Evolutionary conservation across 1,140 invertebrate species (phyloP), one percentile per base, ranked within the genome.

Genomic region (Cotesia typhae): DNA sequence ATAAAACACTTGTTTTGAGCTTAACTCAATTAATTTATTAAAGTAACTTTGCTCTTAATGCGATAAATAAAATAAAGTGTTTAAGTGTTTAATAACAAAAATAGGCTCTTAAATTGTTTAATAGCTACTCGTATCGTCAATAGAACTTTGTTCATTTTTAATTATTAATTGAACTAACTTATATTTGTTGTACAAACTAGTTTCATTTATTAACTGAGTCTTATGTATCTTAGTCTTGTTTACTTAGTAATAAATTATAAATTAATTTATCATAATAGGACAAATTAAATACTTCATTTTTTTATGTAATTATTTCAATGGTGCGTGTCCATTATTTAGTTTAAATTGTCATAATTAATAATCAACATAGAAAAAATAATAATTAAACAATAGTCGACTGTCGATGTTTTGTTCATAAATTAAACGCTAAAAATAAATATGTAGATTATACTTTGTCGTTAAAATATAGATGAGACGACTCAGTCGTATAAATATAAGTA

Each of bases 181-280:
- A 78, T 60, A 75, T 75, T 79, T 74, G 64, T 77, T 61, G 76
- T 74, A 72, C 74, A 76, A 70, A 75, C 60, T 72, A 61, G 59
- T 75, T 63, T 68, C 36, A 67, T 51, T 63, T 65, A 59, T 9
- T 57, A 36, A 71, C 51, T 28, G 3, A 55, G 38, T 61, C 67
- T 68, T 60, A 57, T 60, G 57, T 60, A 60, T 57, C 51, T 57
- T 70, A 60, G 52, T 64, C 10, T 64, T 14, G 53, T 70, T 70
- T 70, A 57, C 67, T 57, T 60, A 61, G 68, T 70, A 51, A 47
- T 70, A 70, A 37, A 61, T 63, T 63, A 20, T 55, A 55, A 59
- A 17, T 59, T 20, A 35, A 7, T 28, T 28, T 28, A 28, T 28
- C 3, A 28, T 28, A 28, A 28, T 2, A 28, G 28, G 28, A 28